Base-by-base conservation (phyloP, 2,888 invertebrate species). In the Spodoptera exigua region DNA sequence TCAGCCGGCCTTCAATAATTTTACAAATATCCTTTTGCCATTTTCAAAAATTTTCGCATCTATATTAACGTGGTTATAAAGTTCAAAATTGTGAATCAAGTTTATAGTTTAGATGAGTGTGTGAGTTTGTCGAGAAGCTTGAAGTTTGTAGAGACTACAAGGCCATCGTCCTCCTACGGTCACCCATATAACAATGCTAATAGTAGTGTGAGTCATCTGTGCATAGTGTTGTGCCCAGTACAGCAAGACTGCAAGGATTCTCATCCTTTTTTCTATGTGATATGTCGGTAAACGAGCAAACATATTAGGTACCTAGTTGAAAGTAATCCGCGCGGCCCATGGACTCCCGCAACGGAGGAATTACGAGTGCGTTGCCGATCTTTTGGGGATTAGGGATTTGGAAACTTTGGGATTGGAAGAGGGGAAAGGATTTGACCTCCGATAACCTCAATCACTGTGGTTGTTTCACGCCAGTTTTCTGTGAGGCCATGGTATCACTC, bases 151-250 rank as follows among this genome's bases (percentile, higher is more conserved):
- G 46, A 68, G 64, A 54, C 61, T 47, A 76, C 91, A 91, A 92
- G 92, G 92, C 81, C 86, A 68, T 67, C 90, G 74, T 73, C 90
- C 86, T 87, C 91, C 91, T 85, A 91, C 92, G 73, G 81, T 69
- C 67, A 71, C 70, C 88, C 89, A 88, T 86, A 87, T 81, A 78
- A 79, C 73, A 80, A 88, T 88, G 88, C 75, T 83, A 87, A 82
- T 84, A 32, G 47, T 71, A 56, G 27, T 76, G 63, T 73, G 77
- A 79, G 62, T 78, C 81, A 82, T 51, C 49, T 46, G 61, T 43
- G 36, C 34, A 37, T 76, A 76, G 74, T 72, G 76, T 72, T 76
- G 74, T 69, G 47, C 40, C 7, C 9, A 34, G 34, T 41, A 36
- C 45, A 5, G 16, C 44, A 48, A 68, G 46, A 61, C 17, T 39